phyloP scores from a whole-genome alignment of 2,888 invertebrate species.

The Ganaspis brasiliensis region DNA sequence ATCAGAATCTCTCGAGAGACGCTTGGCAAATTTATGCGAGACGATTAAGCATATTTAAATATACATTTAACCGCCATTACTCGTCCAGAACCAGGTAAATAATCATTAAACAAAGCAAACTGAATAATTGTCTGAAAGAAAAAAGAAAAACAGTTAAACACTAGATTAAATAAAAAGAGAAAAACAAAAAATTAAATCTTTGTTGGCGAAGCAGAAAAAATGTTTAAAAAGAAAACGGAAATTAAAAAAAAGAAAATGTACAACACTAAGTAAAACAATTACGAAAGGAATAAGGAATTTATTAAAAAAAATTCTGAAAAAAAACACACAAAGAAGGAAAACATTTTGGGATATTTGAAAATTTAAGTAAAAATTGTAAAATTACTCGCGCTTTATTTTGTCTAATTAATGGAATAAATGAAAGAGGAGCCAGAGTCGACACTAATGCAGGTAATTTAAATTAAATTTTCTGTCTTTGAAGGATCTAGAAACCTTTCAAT shows the following conservation, averaged over 20 bases:
- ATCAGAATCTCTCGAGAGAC: conserved; percentile 22
- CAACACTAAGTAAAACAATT: too few relatives aligned
- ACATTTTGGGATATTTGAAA: too few relatives aligned
- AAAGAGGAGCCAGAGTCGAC: neutral
- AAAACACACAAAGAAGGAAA: too few relatives aligned
- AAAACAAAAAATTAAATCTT: too few relatives aligned
- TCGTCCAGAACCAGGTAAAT: too few relatives aligned
- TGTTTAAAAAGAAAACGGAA: neutral
- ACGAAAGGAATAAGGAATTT: too few relatives aligned
- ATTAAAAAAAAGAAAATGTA: neutral
- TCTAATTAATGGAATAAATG: neutral
- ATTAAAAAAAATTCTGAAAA: too few relatives aligned
- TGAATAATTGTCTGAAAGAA: neutral
- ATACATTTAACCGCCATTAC: neutral
- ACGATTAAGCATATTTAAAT: conserved; percentile 11
- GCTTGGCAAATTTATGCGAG: conserved; percentile 19
- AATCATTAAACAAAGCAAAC: too few relatives aligned
- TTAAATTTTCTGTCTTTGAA: conserved; percentile 5
- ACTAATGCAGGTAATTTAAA: neutral
- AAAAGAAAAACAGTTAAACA: neutral
- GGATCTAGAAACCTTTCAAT: conserved; percentile 1
- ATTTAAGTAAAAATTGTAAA: too few relatives aligned
- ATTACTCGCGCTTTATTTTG: too few relatives aligned
- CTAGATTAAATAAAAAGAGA: neutral
- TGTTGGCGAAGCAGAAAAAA: too few relatives aligned